Percentiles rank a stretch among this genome's conserved stretches.
Evolutionary conservation across 2,113 vertebrate genomes (phyloP).

Genomic region (Aplodontia rufa): DNA sequence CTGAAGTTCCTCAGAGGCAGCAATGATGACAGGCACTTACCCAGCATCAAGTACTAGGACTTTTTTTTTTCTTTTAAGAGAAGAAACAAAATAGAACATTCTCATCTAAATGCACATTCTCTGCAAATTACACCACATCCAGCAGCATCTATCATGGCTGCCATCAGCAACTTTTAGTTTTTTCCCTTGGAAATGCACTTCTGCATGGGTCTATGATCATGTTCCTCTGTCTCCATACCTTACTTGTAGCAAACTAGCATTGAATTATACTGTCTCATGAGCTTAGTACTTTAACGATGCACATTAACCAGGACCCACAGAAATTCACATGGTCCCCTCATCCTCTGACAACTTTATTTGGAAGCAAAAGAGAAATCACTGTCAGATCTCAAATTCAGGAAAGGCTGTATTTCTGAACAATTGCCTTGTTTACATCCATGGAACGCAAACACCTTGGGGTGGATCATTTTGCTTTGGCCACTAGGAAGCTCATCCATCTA

Average conservation of each 20-base stretch:
- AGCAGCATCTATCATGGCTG: fast-evolving
- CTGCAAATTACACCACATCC: background rate
- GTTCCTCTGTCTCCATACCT: background rate
- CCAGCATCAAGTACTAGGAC: background rate
- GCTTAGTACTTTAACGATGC: background rate
- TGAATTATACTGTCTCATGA: background rate
- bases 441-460: background rate
- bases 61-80: background rate
- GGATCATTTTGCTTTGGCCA: background rate
- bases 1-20: background rate
- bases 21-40: no score
- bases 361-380: no score
- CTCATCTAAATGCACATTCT: background rate
- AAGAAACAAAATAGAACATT: background rate
- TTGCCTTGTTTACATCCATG: background rate
- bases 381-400: no score
- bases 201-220: background rate
- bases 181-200: background rate
- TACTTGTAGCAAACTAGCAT: background rate
- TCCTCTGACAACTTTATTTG: background rate
- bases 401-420: no score
- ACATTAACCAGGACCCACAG: background rate
- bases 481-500: background rate
- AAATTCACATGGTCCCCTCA: background rate
- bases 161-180: background rate